Percentiles rank a stretch among this genome's conserved stretches.
Evolutionary conservation across 1,140 invertebrate genomes (phyloP).

Genomic region (Triops longicaudatus): DNA sequence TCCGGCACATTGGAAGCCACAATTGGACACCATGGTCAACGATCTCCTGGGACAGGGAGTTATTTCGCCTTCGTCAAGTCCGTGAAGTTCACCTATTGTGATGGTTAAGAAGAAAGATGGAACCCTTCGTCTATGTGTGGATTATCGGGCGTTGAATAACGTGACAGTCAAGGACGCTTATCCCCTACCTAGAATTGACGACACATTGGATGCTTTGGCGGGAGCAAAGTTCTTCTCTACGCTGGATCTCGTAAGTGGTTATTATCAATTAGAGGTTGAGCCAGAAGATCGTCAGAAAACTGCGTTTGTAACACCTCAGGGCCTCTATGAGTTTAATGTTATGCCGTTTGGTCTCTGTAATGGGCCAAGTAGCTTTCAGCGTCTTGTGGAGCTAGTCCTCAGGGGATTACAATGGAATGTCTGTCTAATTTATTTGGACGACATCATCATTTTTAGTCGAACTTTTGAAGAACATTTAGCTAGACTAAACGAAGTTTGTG

Average conservation of each 20-base stretch:
- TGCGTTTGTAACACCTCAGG: no score
- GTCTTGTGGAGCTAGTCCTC: conserved; percentile 31
- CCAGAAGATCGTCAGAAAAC: no score
- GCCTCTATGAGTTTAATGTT: no score
- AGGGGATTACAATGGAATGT: conserved; percentile 23
- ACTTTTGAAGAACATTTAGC: no score
- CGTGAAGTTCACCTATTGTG: not conserved
- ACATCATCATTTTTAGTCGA: not conserved
- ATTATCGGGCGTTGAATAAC: no score
- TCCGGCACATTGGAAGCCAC: not conserved
- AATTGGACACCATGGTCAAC: no score
- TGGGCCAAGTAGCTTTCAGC: conserved; percentile 31
- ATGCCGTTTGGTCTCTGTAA: conserved; percentile 32
- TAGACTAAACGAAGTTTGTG: conserved; percentile 15
- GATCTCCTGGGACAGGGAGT: not conserved
- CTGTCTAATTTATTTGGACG: conserved; percentile 24
- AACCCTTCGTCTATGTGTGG: not conserved
- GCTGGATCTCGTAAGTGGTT: no score
- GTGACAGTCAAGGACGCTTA: no score
- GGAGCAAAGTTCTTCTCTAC: no score
- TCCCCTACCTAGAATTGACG: no score
- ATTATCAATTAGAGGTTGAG: no score
- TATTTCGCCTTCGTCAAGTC: not conserved
- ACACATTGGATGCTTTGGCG: no score
- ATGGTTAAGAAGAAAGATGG: not conserved